Conservation (phyloP, 2,113 vertebrate genomes). For the Glaucidium brasilianum region DNA sequence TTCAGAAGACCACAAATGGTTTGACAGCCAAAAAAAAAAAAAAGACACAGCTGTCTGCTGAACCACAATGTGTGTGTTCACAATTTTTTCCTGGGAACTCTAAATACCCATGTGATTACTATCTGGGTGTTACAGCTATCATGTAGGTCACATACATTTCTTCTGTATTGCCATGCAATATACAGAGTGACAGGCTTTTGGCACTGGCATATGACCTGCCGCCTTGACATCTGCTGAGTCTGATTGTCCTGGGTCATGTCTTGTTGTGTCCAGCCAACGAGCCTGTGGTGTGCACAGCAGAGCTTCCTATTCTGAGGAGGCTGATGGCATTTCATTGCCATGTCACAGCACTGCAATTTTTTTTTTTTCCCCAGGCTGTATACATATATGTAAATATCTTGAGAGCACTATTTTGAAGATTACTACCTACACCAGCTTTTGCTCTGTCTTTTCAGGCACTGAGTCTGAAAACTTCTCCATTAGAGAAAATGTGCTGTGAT, state of each 20-base stretch:
- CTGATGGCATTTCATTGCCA: neutral
- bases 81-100: neutral
- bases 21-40: neutral
- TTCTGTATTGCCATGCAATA: neutral
- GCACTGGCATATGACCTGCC: neutral
- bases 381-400: neutral
- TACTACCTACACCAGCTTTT: neutral
- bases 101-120: neutral
- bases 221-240: neutral
- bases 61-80: fast-evolving
- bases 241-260: neutral
- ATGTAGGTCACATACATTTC: neutral
- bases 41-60: neutral
- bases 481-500: neutral
- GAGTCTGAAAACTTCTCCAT: neutral
- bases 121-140: neutral
- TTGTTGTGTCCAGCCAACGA: neutral
- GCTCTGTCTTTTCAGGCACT: neutral
- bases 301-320: neutral
- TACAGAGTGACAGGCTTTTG: neutral
- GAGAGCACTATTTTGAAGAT: neutral
- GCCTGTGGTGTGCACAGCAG: neutral
- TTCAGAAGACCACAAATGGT: neutral
- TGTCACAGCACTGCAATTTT: neutral
- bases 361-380: neutral